phyloP scores from a whole-genome alignment of 2,113 vertebrate genomes.

The Globicephala melas region DNA sequence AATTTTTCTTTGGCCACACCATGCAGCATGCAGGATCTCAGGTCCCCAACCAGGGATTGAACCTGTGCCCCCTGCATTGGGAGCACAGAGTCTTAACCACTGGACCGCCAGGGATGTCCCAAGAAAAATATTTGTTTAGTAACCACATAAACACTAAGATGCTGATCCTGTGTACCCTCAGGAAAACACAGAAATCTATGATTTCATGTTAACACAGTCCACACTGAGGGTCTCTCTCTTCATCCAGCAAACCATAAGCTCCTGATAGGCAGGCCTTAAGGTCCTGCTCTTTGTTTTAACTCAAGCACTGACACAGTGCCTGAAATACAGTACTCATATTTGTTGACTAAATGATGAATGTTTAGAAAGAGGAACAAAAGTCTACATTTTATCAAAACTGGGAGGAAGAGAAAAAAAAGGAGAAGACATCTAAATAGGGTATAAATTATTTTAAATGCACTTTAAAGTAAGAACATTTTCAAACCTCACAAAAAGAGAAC shows the following conservation, averaged over 20 bases:
- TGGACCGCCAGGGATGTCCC: background rate
- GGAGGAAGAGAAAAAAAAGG: background rate
- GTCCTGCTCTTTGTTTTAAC: background rate
- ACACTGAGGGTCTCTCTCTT: background rate
- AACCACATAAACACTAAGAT: background rate
- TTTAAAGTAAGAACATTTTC: background rate
- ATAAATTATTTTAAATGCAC: background rate
- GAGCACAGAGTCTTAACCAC: background rate
- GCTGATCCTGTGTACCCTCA: background rate
- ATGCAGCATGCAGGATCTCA: background rate
- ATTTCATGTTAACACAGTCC: background rate
- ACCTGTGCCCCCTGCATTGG: background rate
- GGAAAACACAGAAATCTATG: conserved; percentile 14
- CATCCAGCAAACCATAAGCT: background rate
- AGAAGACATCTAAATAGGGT: background rate
- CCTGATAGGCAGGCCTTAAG: background rate
- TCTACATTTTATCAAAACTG: background rate
- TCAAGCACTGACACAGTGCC: background rate
- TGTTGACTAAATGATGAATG: background rate
- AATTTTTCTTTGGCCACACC: background rate
- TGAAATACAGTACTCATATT: background rate
- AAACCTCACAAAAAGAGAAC: background rate
- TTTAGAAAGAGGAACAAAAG: background rate
- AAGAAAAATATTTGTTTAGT: background rate
- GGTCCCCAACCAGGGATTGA: background rate